Percentiles rank a stretch among this genome's conserved stretches.
Conservation (phyloP, 2,797 vertebrate species). For the Alcedo quadribrachys region DNA sequence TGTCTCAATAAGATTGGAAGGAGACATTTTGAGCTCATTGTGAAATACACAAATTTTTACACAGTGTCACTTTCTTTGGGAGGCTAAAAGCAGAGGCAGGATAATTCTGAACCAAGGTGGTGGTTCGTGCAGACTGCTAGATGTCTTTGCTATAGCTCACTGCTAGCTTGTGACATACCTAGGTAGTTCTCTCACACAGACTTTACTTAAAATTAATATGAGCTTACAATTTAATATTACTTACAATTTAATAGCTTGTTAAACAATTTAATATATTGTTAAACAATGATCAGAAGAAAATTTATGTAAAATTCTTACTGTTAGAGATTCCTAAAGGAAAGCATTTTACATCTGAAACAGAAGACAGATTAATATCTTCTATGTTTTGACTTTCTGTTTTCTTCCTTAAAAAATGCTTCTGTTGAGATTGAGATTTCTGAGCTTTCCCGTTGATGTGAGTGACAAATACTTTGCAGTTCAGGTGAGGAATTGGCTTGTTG, state of each 20-base stretch:
- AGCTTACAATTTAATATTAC: too few species aligned
- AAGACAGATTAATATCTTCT: background rate
- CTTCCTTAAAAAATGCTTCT: background rate
- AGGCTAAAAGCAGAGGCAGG: background rate
- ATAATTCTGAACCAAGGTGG: background rate
- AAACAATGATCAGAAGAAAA: background rate
- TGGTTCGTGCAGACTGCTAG: background rate
- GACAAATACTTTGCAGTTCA: background rate
- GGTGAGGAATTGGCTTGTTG: background rate
- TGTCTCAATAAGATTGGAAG: background rate
- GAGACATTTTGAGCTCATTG: background rate
- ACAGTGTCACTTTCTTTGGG: background rate
- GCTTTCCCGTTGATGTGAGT: background rate
- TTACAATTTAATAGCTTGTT: background rate
- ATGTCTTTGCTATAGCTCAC: background rate
- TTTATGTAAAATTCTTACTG: background rate
- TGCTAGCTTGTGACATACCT: background rate
- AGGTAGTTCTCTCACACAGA: background rate
- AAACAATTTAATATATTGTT: background rate
- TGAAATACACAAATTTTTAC: background rate
- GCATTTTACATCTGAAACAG: background rate
- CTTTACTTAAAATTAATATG: background rate
- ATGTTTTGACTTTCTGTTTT: background rate
- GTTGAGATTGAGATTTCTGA: background rate
- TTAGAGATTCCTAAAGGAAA: background rate